A percentile compares a stretch with the other conserved stretches of the same genome.
phyloP scores from a whole-genome alignment of 2,113 vertebrate species.

The Stictonetta naevosa region DNA sequence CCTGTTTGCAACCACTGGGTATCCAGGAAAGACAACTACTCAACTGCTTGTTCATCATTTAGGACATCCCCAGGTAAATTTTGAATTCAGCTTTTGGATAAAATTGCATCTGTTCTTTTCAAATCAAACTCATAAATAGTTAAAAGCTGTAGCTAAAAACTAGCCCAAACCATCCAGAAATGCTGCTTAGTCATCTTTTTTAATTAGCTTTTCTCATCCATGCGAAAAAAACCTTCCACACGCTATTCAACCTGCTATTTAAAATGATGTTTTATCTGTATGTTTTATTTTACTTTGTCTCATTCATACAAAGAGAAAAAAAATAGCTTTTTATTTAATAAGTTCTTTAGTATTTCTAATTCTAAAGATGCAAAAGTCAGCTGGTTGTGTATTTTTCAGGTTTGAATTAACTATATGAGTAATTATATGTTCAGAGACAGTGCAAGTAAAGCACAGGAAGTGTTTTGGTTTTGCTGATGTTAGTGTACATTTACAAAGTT shows the following conservation, averaged over 20 bases:
- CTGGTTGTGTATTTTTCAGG: neutral
- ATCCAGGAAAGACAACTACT: conserved; percentile 91
- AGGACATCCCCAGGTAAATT: conserved; percentile 91
- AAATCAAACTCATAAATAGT: neutral
- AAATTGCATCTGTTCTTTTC: neutral
- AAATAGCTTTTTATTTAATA: neutral
- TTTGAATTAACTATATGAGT: neutral
- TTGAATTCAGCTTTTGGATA: neutral
- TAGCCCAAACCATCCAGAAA: neutral
- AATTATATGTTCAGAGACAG: neutral
- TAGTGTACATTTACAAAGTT: neutral
- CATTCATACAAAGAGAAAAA: neutral
- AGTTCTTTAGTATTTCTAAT: neutral
- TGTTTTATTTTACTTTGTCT: neutral
- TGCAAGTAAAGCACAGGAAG: neutral
- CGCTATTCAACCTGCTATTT: neutral
- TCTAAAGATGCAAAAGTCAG: neutral
- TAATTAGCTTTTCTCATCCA: neutral
- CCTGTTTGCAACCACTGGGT: conserved; percentile 94
- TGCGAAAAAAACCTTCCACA: neutral
- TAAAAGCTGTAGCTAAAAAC: neutral
- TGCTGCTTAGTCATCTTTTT: neutral
- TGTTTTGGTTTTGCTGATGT: neutral
- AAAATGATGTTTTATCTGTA: neutral
- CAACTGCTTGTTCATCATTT: conserved; percentile 94